Base-by-base conservation (phyloP, 2,888 invertebrate genomes). In the Allacma fusca region DNA sequence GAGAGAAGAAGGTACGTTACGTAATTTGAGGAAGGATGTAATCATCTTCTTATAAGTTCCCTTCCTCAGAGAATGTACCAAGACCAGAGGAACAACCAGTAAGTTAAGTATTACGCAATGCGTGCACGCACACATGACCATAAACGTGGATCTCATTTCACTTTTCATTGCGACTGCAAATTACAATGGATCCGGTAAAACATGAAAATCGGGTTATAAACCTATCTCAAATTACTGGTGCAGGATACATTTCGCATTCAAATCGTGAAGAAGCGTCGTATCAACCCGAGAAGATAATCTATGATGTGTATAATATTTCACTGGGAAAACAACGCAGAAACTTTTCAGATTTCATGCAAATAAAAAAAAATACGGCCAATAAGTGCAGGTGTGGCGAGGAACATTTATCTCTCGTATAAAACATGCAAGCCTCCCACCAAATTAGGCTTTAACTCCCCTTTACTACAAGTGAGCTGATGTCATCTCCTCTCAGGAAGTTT, bases 21-120 rank as follows among this genome's bases (percentile, higher is more conserved):
- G 57, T 57, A 57, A 57, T 57, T 57, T 21, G 21, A 57, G 57
- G 57, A 57, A 57, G 57, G 57, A 57, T 57, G 57, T 57, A 57
- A 21, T 21, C 57, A 21, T 57, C 19, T 57, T 21, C 34, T 7
- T 34, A 34, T 34, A 34, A 34, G 9, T 9, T 34, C 34, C 9
- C 34, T 34, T 34, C 34, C 34, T 34, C 34, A 34, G n/a, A n/a
- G n/a, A n/a, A n/a, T n/a, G n/a, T n/a, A n/a, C 34, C 34, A 34
- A 34, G 34, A 34, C 9, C 34, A 34, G 13, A 57, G 57, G 57
- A 21, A 4, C 4, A 7, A 4, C 4, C 9, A 34, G 34, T 9
- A 34, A 34, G 34, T 34, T 16, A 21, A 16, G 4, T 57, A 57
- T 57, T 57, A 57, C 57, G 57, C 57, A 57, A 57, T 57, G 57